Conservation (phyloP, 2,113 vertebrate genomes). For the Rhabdomys dilectus region DNA sequence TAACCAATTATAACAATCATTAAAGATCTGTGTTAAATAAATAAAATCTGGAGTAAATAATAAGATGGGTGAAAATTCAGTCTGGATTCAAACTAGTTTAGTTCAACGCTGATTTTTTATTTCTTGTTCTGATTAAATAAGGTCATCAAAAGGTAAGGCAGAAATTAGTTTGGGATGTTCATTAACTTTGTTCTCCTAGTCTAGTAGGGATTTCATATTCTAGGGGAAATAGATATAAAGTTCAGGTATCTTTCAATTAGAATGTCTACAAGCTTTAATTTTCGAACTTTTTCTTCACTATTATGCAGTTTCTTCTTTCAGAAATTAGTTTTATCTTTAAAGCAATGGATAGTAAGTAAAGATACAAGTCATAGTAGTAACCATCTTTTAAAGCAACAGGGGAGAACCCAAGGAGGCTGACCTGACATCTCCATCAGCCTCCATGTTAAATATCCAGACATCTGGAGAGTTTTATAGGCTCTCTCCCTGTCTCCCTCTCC, state of each 20-base stretch:
- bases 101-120: background rate
- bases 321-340: slow-evolving; percentile 33
- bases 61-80: slow-evolving; percentile 15
- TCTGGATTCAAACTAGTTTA: background rate
- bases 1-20: background rate
- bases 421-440: background rate
- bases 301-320: background rate
- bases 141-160: background rate
- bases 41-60: slow-evolving; percentile 24
- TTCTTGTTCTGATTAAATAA: slow-evolving; percentile 13
- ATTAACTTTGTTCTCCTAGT: slow-evolving; percentile 17
- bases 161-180: slow-evolving; percentile 13
- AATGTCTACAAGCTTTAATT: background rate
- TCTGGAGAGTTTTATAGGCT: background rate
- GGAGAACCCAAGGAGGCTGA: background rate
- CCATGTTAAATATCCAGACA: too few relatives aligned
- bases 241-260: background rate
- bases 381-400: background rate
- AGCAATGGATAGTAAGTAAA: background rate
- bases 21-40: slow-evolving; percentile 20
- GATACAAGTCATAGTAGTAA: background rate
- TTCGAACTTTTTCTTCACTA: background rate
- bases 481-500: too few relatives aligned
- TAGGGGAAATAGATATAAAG: background rate
- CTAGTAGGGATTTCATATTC: background rate